A percentile compares a stretch with the other conserved stretches of the same genome.
Evolutionary conservation across 2,113 vertebrate species (phyloP).

Genomic region (Empidonax alnorum): DNA sequence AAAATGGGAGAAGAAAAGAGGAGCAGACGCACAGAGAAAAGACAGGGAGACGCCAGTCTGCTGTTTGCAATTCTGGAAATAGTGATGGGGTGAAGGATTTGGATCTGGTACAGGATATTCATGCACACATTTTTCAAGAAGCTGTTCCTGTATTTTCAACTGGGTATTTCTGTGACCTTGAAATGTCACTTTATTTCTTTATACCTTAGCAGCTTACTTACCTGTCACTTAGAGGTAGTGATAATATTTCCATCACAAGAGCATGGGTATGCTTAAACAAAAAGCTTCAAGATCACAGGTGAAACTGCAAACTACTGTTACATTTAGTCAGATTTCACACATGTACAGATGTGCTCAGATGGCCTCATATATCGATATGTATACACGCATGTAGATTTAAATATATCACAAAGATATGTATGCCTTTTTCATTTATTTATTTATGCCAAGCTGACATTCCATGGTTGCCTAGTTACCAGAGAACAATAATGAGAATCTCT

Average conservation of each 20-base stretch:
- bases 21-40: neutral
- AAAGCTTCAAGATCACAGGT: neutral
- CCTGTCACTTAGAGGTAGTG: constrained; percentile 23
- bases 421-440: constrained; percentile 57
- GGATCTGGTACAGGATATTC: neutral
- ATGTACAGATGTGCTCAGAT: neutral
- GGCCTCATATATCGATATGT: neutral
- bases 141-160: constrained; percentile 15
- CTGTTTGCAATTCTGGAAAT: constrained; percentile 3
- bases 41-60: neutral
- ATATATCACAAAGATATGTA: constrained; percentile 18
- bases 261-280: neutral
- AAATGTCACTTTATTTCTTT: constrained; percentile 54
- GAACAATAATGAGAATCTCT: constrained; percentile 67
- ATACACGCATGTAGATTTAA: neutral
- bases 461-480: constrained; percentile 64
- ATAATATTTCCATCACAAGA: neutral
- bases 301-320: neutral
- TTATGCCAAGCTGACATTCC: constrained; percentile 66
- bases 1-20: neutral
- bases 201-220: neutral
- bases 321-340: neutral
- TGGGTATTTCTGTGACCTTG: constrained; percentile 18
- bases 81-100: constrained; percentile 9
- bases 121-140: neutral